phyloP scores from a whole-genome alignment of 2,113 vertebrate genomes.

The Leptobrachium leishanense region DNA sequence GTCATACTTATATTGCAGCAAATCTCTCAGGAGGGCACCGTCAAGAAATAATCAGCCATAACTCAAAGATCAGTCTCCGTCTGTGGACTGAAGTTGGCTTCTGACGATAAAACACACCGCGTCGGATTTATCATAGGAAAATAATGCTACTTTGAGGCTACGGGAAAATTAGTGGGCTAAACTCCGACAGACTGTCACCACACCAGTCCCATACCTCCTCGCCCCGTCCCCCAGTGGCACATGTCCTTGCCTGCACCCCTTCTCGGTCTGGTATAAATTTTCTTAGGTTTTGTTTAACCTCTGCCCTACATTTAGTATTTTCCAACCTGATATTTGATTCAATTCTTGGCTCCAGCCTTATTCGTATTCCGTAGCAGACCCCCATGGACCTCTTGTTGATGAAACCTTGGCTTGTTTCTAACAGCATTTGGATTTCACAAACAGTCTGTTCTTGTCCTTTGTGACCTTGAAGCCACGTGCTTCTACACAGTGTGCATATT shows the following conservation, averaged over 20 bases:
- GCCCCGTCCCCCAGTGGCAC: neutral
- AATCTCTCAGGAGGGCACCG: too few species aligned
- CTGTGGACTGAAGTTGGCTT: too few species aligned
- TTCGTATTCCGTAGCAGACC: constrained; percentile 40
- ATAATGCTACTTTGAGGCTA: too few species aligned
- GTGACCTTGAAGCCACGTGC: constrained; percentile 33
- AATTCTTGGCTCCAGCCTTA: constrained; percentile 11
- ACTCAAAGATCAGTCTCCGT: too few species aligned
- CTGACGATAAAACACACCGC: too few species aligned
- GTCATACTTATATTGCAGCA: too few species aligned
- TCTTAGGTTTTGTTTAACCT: neutral
- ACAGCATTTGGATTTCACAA: constrained; percentile 30
- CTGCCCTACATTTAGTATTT: constrained; percentile 11
- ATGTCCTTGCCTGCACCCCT: neutral
- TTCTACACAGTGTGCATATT: neutral
- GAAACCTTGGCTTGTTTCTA: constrained; percentile 29
- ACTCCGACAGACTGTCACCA: neutral
- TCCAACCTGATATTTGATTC: constrained; percentile 16
- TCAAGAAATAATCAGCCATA: too few species aligned
- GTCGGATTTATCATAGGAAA: too few species aligned
- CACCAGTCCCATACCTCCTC: neutral
- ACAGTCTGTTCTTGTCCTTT: constrained; percentile 27
- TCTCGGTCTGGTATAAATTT: neutral
- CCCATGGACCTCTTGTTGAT: constrained; percentile 32
- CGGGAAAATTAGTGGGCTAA: neutral